A percentile compares a stretch with the other conserved stretches of the same genome.
These are phyloP conservation scores for Protobothrops mucrosquamatus DNA, from an alignment of 2,113 vertebrate species.

Conservation along the genomic window DNA sequence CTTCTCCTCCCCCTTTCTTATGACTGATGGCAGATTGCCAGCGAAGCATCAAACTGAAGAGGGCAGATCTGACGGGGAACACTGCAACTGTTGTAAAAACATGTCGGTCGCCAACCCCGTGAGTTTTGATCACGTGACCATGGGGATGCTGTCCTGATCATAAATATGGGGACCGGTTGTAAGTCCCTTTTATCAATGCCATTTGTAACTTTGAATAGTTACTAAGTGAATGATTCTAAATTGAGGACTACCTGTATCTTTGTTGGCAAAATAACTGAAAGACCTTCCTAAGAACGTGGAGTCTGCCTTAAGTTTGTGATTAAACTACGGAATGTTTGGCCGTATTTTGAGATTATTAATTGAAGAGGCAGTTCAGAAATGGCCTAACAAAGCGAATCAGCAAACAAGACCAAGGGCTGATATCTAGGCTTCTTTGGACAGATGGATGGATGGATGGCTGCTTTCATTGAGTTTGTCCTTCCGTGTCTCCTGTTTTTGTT, in stretches of 20 bases:
- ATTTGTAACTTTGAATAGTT: too few relatives aligned
- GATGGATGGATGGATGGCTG: not conserved
- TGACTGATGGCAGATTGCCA: too few relatives aligned
- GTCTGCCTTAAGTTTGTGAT: not conserved
- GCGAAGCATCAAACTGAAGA: too few relatives aligned
- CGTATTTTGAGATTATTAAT: not conserved
- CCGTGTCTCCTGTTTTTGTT: not conserved
- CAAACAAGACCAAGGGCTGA: not conserved
- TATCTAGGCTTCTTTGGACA: not conserved
- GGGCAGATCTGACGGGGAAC: too few relatives aligned
- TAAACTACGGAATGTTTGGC: too few relatives aligned
- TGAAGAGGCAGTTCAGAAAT: not conserved
- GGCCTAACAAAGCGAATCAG: not conserved
- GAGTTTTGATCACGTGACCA: too few relatives aligned
- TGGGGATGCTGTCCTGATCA: too few relatives aligned
- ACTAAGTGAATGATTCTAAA: not conserved
- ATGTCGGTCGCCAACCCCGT: too few relatives aligned
- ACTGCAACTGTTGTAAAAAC: too few relatives aligned
- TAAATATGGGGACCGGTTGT: too few relatives aligned
- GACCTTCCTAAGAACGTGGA: not conserved
- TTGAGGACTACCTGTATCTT: not conserved
- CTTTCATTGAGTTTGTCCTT: not conserved
- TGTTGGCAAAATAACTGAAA: not conserved
- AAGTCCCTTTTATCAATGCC: too few relatives aligned
- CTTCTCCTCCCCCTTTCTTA: too few relatives aligned